Evolutionary conservation across 2,888 invertebrate species (phyloP).

Genomic region (Neria commutata): DNA sequence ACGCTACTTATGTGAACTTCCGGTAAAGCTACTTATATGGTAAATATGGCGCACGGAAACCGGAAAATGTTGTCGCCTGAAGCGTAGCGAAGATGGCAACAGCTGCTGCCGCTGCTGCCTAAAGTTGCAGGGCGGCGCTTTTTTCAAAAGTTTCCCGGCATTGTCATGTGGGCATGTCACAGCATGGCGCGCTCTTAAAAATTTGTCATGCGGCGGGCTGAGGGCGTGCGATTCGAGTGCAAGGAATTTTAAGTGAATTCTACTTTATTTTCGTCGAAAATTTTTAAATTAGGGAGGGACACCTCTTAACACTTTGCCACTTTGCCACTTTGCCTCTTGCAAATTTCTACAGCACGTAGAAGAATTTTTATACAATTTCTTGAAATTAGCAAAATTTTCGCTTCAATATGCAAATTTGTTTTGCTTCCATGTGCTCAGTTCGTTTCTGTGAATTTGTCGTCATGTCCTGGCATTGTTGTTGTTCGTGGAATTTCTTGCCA

Average conservation of each 20-base stretch:
- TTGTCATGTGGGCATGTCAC: neutral
- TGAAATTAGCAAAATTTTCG: neutral
- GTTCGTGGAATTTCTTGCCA: neutral
- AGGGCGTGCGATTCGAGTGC: neutral
- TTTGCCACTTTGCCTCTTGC: neutral
- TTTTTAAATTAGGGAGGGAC: neutral
- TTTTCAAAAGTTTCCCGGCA: neutral
- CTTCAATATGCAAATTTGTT: neutral
- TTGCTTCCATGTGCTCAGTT: neutral
- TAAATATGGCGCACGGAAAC: constrained; percentile 26
- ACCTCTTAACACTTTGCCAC: neutral
- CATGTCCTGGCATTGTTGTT: neutral
- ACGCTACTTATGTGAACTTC: constrained; percentile 19
- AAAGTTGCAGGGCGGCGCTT: neutral
- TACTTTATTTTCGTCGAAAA: neutral
- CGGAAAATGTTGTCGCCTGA: constrained; percentile 31
- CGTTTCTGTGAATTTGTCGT: neutral
- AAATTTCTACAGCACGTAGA: too few relatives aligned
- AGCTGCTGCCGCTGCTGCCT: constrained; percentile 33
- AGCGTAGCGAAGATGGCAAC: constrained; percentile 31
- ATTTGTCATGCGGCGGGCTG: too few relatives aligned
- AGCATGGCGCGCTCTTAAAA: too few relatives aligned
- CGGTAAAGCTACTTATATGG: constrained; percentile 25
- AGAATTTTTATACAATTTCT: neutral
- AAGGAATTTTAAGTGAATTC: neutral